Conservation (phyloP, 2,888 invertebrate species). For the Nemapogon koenigi region DNA sequence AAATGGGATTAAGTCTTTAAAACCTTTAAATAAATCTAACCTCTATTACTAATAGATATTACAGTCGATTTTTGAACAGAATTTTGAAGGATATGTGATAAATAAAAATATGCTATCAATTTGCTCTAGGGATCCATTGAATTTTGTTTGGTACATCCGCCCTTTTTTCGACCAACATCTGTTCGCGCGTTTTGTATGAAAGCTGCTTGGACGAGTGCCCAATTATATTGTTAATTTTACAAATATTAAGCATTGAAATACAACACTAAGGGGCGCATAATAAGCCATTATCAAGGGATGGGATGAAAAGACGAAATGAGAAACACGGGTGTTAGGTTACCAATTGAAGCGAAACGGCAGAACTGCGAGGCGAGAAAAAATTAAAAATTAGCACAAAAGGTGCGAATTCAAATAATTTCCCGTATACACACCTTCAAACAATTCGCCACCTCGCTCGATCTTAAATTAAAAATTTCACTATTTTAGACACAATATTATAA, state of each 20-base stretch:
- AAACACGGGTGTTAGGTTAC: constrained; percentile 11
- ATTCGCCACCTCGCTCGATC: too few species aligned
- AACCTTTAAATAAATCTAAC: constrained; percentile 18
- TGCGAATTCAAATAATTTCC: background rate
- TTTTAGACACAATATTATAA: too few species aligned
- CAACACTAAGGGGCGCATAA: constrained; percentile 52
- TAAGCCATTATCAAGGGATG: constrained; percentile 39
- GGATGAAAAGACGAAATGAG: constrained; percentile 16
- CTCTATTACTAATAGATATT: constrained; percentile 12
- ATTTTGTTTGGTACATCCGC: constrained; percentile 57
- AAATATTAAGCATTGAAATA: constrained; percentile 56
- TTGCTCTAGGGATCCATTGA: constrained; percentile 53
- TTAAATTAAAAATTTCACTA: too few species aligned
- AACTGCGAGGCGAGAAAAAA: constrained; percentile 3
- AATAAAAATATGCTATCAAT: constrained; percentile 3
- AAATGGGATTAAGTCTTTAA: constrained; percentile 19
- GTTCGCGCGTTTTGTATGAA: constrained; percentile 16
- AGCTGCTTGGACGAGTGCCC: constrained; percentile 38
- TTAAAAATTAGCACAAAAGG: too few species aligned
- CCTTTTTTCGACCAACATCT: constrained; percentile 57
- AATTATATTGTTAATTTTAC: constrained; percentile 65
- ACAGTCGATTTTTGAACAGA: constrained; percentile 20
- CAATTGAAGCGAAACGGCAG: background rate
- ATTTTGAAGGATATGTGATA: background rate
- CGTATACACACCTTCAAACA: too few species aligned